Conservation (phyloP, 2,113 vertebrate genomes). For the Elanoides forficatus region DNA sequence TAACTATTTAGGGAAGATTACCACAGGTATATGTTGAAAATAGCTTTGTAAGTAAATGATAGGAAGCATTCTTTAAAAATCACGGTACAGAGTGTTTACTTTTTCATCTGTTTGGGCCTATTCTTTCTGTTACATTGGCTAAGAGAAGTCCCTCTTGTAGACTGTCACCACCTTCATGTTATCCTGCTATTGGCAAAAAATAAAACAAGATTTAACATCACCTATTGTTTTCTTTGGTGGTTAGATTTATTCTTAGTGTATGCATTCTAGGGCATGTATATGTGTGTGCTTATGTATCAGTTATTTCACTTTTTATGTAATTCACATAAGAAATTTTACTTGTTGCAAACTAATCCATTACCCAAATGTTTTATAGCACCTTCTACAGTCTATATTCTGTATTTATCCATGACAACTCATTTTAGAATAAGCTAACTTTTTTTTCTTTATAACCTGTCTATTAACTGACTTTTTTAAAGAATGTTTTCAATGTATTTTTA, state of each 20-base stretch:
- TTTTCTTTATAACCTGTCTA: neutral
- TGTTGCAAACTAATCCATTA: neutral
- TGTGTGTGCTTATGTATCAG: neutral
- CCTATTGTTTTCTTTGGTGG: neutral
- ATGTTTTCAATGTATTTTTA: neutral
- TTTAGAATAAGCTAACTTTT: neutral
- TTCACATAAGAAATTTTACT: neutral
- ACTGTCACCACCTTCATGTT: neutral
- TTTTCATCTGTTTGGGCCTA: neutral
- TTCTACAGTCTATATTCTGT: neutral
- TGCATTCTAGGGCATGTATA: neutral
- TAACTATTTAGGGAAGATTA: neutral
- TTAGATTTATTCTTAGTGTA: neutral
- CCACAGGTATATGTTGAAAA: neutral
- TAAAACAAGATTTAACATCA: neutral
- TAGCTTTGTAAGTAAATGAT: neutral
- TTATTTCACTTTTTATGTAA: neutral
- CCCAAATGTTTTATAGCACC: neutral
- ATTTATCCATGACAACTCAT: neutral
- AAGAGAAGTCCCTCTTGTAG: neutral
- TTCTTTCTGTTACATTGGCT: neutral
- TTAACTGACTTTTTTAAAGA: neutral
- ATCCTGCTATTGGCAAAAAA: neutral
- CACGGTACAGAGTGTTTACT: accelerated
- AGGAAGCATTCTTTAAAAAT: neutral